phyloP scores from a whole-genome alignment of 1,140 invertebrate genomes.

The Antheraea mylitta region DNA sequence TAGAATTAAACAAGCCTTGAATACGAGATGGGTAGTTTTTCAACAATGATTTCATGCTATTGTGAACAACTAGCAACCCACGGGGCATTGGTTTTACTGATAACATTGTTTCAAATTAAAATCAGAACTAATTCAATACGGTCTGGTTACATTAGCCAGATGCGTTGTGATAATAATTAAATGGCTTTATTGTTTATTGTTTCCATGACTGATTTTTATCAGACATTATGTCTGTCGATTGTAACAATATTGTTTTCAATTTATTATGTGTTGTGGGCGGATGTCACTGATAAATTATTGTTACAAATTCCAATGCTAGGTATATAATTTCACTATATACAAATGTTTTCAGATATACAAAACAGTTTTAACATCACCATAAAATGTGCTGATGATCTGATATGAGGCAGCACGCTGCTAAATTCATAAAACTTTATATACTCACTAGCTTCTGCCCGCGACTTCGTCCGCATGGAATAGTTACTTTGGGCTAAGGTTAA shows the following conservation, averaged over 20 bases:
- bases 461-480: too few relatives aligned
- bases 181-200: slow-evolving; percentile 12
- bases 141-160: slow-evolving; percentile 22
- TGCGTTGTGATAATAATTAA: neutral
- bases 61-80: slow-evolving; percentile 16
- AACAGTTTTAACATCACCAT: neutral
- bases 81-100: slow-evolving; percentile 10
- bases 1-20: slow-evolving; percentile 9
- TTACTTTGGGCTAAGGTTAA: too few relatives aligned
- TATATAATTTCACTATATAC: neutral
- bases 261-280: slow-evolving; percentile 7
- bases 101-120: slow-evolving; percentile 24
- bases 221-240: neutral
- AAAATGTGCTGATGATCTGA: neutral
- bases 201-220: slow-evolving; percentile 11
- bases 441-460: too few relatives aligned
- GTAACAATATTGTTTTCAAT: neutral
- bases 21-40: slow-evolving; percentile 8
- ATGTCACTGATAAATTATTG: neutral
- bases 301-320: neutral
- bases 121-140: slow-evolving; percentile 19
- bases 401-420: too few relatives aligned
- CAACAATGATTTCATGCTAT: slow-evolving; percentile 23
- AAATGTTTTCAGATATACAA: neutral
- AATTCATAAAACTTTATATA: too few relatives aligned